A percentile compares a stretch with the other conserved stretches of the same genome.
Evolutionary conservation across 2,113 vertebrate genomes (phyloP).

Genomic region (Callaeas wilsoni): DNA sequence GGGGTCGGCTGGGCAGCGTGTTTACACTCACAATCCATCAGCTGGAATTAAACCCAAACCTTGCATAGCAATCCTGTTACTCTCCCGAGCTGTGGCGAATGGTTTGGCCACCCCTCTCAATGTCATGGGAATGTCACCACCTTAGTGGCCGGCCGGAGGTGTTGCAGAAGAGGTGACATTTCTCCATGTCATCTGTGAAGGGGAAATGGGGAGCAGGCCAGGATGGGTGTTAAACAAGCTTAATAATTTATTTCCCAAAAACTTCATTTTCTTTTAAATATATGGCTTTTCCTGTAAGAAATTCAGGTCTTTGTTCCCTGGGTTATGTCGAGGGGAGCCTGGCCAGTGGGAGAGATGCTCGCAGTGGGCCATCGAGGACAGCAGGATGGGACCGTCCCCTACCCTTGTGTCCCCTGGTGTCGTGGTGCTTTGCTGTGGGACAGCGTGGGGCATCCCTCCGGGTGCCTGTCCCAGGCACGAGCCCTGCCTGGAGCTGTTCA

Average conservation of each 20-base stretch:
- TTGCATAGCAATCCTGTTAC: slow-evolving; percentile 42
- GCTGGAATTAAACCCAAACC: slow-evolving; percentile 50
- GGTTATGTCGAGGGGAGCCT: not conserved
- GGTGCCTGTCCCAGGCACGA: accelerated
- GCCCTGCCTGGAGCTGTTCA: not conserved
- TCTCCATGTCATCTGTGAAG: not conserved
- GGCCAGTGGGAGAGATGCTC: not conserved
- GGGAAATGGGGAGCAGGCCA: not conserved
- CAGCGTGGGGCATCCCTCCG: accelerated
- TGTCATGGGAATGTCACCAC: slow-evolving; percentile 29
- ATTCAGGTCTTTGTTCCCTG: not conserved
- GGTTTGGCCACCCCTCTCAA: slow-evolving; percentile 23
- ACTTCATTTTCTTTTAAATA: not conserved
- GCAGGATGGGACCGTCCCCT: not conserved
- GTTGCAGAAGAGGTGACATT: not conserved
- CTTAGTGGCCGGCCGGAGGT: not conserved
- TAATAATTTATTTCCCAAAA: not conserved
- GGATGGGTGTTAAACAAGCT: not conserved
- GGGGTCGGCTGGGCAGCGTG: accelerated
- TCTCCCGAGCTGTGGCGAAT: slow-evolving; percentile 1
- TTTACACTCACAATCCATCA: not conserved
- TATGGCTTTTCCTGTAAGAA: not conserved
- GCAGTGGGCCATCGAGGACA: accelerated
- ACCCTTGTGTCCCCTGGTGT: accelerated
- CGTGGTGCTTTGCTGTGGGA: accelerated